Base-by-base conservation (phyloP, 2,797 vertebrate species). In the Anguilla marmorata region DNA sequence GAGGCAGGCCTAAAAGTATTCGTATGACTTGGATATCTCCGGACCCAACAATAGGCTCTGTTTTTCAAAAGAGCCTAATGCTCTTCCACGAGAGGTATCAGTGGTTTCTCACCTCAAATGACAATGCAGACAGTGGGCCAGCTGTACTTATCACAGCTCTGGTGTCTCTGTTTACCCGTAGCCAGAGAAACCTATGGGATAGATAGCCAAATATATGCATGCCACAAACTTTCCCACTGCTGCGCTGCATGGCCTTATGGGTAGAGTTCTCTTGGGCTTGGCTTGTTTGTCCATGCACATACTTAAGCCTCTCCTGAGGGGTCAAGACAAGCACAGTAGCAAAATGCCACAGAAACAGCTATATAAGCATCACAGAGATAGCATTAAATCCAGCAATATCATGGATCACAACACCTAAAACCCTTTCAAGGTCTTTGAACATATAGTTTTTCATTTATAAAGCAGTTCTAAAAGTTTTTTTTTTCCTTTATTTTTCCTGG, bases 61-160 rank as follows among this genome's bases (percentile, higher is more conserved):
- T 80, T 86, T 54, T 86, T 84, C 27, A 95, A 95, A 94, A 93
- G 94, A 96, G 93, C 93, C 93, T 94, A 95, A 95, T 95, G 93
- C 94, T 93, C 94, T 69, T 69, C 63, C 95, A 94, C 95, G 94
- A 96, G 95, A 96, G 94, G 94, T 95, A 95, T 94, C 94, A 93
- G 93, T 95, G 95, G 94, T 95, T 96, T 95, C 94, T 93, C 95
- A 96, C 93, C 95, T 95, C 93, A 91, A 94, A 94, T 92, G 91
- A 93, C 94, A 93, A 93, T 91, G 91, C 94, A 96, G 94, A 94
- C 90, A 90, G 93, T 92, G 93, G 94, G 93, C 95, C 96, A 96
- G 95, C 95, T 96, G 96, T 95, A 95, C 93, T 94, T 94, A 95
- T 96, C 95, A 95, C 93, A 94, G 94, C 94, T 93, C 92, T 93